phyloP scores from a whole-genome alignment of 2,113 vertebrate species.

The Mormoops blainvillei region DNA sequence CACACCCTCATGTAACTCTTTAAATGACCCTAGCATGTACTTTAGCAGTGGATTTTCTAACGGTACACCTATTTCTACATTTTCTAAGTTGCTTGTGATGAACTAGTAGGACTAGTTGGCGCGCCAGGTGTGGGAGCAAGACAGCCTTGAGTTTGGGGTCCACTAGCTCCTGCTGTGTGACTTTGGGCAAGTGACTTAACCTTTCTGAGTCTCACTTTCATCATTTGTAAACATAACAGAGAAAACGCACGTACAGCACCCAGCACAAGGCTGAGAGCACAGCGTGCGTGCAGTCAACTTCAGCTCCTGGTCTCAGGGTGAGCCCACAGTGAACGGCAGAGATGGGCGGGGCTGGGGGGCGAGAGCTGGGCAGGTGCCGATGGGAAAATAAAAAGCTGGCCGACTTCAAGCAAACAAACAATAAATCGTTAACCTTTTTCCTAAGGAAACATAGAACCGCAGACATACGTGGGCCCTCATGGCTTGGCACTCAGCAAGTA shows the following conservation, averaged over 20 bases:
- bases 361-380: too few relatives aligned
- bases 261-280: rapidly evolving
- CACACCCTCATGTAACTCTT: not conserved
- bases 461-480: too few relatives aligned
- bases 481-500: rapidly evolving
- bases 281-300: rapidly evolving
- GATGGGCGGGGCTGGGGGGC: too few relatives aligned
- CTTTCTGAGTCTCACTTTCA: not conserved
- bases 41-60: not conserved
- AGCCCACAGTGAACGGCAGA: rapidly evolving
- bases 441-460: not conserved
- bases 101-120: not conserved
- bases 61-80: rapidly evolving
- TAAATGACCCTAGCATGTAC: too few relatives aligned
- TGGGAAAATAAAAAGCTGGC: not conserved
- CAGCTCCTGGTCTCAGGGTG: rapidly evolving
- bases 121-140: not conserved
- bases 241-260: rapidly evolving
- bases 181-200: not conserved
- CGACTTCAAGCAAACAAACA: not conserved
- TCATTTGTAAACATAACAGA: not conserved
- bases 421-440: not conserved
- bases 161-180: not conserved
- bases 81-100: not conserved
- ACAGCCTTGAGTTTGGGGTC: not conserved